Percentiles rank a stretch among this genome's conserved stretches.
phyloP scores from a whole-genome alignment of 2,797 vertebrate genomes.

The Sebastes nivosus region DNA sequence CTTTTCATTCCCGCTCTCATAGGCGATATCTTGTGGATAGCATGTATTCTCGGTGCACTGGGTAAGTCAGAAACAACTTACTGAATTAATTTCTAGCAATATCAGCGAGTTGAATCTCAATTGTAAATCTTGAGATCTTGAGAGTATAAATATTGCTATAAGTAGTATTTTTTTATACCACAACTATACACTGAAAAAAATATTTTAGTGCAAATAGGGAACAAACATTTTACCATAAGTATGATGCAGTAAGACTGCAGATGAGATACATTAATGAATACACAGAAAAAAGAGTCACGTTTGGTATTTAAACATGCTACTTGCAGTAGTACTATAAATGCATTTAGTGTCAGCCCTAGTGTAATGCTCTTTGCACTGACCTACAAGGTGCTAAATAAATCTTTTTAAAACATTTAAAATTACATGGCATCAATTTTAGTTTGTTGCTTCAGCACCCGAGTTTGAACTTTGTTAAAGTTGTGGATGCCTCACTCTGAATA shows the following conservation, averaged over 20 bases:
- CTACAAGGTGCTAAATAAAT: too few species aligned
- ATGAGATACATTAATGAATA: background rate
- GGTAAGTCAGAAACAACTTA: slow-evolving; percentile 58
- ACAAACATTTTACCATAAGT: too few species aligned
- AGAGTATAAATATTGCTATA: too few species aligned
- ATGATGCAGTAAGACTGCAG: background rate
- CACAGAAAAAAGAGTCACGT: background rate
- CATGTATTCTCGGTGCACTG: slow-evolving; percentile 77
- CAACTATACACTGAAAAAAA: too few species aligned
- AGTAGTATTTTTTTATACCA: too few species aligned
- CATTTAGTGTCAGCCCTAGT: too few species aligned
- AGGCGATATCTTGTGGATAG: slow-evolving; percentile 82
- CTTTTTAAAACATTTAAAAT: background rate
- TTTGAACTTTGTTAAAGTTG: background rate
- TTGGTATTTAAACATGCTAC: background rate
- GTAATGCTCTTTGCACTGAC: too few species aligned
- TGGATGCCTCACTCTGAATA: background rate
- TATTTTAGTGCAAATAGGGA: too few species aligned
- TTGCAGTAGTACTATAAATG: too few species aligned
- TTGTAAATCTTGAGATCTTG: background rate
- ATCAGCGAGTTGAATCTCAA: background rate
- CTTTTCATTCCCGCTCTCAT: slow-evolving; percentile 80
- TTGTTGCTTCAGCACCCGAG: background rate
- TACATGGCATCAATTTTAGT: background rate
- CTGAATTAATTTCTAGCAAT: background rate